phyloP scores from a whole-genome alignment of 1,140 invertebrate genomes.

The Cherax destructor region DNA sequence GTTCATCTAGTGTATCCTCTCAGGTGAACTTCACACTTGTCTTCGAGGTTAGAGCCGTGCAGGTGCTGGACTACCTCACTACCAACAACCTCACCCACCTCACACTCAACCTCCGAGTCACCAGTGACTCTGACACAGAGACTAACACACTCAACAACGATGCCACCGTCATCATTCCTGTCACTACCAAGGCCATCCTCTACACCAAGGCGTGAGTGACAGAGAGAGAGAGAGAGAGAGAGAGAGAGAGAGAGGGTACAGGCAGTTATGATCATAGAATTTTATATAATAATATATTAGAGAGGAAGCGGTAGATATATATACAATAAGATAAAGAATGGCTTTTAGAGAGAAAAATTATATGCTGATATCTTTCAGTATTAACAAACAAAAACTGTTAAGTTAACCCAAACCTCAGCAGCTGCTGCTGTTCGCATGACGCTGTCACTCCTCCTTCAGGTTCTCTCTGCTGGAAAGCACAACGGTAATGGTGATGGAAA shows the following conservation, averaged over 20 bases:
- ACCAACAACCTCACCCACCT: neutral
- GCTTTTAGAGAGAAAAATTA: neutral
- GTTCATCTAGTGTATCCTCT: neutral
- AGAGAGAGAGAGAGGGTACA: neutral
- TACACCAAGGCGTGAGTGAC: neutral
- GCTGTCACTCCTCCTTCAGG: neutral
- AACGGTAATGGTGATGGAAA: neutral
- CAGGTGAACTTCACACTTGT: neutral
- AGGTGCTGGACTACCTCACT: neutral
- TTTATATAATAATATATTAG: neutral
- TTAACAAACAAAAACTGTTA: neutral
- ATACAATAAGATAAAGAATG: neutral
- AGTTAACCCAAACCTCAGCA: neutral
- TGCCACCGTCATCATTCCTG: neutral
- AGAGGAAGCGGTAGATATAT: neutral
- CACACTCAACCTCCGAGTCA: neutral
- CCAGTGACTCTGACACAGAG: neutral
- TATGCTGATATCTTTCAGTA: neutral
- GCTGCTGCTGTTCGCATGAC: no score
- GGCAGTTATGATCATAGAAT: no score
- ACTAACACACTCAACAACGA: neutral
- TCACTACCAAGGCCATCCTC: neutral
- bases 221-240: neutral
- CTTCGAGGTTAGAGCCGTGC: neutral
- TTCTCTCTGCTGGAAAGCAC: neutral